Conservation (phyloP, 2,797 vertebrate species). For the Schizopygopsis malacanthus region DNA sequence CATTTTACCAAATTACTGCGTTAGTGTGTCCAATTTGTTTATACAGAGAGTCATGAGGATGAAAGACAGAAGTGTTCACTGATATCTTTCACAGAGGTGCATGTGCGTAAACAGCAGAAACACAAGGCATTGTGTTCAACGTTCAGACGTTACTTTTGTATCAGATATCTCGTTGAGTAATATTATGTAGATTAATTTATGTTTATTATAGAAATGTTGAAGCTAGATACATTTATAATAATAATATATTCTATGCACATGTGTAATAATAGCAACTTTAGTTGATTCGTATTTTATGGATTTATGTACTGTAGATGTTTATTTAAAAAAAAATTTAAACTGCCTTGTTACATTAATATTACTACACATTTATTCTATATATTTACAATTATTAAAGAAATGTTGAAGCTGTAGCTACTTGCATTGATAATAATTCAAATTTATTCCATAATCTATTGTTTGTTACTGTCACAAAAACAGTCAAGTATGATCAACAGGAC, state of each 20-base stretch:
- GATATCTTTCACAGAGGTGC: background rate
- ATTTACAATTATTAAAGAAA: background rate
- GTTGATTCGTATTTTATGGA: background rate
- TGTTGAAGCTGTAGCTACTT: background rate
- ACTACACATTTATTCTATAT: background rate
- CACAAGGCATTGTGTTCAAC: background rate
- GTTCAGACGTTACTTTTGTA: background rate
- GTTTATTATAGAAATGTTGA: background rate
- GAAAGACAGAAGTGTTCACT: background rate
- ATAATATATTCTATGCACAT: background rate
- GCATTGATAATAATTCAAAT: background rate
- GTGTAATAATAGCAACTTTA: background rate
- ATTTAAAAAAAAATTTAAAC: background rate
- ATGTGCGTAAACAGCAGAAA: background rate
- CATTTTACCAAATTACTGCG: background rate
- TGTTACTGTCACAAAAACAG: background rate
- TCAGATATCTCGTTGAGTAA: background rate
- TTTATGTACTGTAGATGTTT: background rate
- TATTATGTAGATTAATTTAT: background rate
- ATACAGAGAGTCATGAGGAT: background rate
- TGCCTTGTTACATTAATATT: background rate
- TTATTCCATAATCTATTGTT: background rate
- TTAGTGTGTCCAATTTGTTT: background rate
- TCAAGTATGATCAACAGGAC: no score
- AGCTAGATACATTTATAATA: background rate